phyloP scores from a whole-genome alignment of 2,797 vertebrate species.

The Pipistrellus pipistrellus region DNA sequence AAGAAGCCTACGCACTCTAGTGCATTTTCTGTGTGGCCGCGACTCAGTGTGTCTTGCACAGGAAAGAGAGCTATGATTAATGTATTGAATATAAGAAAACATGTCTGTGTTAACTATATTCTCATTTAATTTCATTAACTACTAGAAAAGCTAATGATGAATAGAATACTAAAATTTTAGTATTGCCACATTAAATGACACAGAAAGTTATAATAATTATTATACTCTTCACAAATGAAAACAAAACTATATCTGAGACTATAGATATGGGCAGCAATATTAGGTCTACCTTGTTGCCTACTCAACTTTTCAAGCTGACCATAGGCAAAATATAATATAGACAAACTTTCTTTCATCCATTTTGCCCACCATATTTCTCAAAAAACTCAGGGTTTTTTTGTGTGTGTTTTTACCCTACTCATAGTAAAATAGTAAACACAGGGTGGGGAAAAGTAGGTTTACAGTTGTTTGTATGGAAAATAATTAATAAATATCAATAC shows the following conservation, averaged over 20 bases:
- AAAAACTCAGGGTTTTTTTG: neutral
- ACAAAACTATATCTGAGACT: neutral
- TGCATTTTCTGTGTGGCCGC: neutral
- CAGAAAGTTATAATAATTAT: conserved; percentile 2
- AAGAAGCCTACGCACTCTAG: neutral
- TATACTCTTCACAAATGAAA: neutral
- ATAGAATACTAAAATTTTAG: neutral
- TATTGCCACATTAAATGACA: neutral
- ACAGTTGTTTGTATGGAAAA: neutral
- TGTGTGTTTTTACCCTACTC: neutral
- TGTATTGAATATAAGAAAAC: conserved; percentile 33
- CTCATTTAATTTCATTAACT: conserved; percentile 48
- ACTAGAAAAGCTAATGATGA: neutral
- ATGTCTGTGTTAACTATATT: conserved; percentile 5
- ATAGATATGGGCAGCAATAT: neutral
- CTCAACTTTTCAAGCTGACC: neutral
- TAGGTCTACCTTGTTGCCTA: neutral
- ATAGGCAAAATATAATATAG: neutral
- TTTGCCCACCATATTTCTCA: neutral
- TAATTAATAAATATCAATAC: neutral
- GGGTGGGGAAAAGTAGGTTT: neutral
- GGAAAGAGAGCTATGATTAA: conserved; percentile 25
- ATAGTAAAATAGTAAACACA: neutral
- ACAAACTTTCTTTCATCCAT: neutral
- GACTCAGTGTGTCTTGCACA: neutral